phyloP scores from a whole-genome alignment of 2,113 vertebrate genomes.

The Kobus ellipsiprymnus region DNA sequence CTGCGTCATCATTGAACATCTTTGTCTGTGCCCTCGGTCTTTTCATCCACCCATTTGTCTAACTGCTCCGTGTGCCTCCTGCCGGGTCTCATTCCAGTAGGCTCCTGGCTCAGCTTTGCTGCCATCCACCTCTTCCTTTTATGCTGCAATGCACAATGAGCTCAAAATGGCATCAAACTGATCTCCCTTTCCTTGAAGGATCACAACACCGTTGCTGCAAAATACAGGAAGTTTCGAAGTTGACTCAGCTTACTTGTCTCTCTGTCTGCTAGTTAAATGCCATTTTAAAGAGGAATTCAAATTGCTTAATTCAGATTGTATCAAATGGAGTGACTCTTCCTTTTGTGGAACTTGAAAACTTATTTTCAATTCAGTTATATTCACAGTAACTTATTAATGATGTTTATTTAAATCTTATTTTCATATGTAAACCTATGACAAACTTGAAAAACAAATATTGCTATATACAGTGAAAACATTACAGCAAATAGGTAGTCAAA shows the following conservation, averaged over 20 bases:
- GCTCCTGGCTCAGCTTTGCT: constrained; percentile 15
- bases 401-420: neutral
- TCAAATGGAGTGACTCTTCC: neutral
- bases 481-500: neutral
- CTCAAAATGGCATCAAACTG: constrained; percentile 41
- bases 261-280: constrained; percentile 10
- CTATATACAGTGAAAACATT: neutral
- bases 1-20: constrained; percentile 32
- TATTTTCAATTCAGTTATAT: neutral
- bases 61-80: neutral
- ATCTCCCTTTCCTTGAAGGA: constrained; percentile 31
- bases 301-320: neutral
- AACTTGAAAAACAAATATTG: constrained; percentile 6
- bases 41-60: constrained; percentile 53
- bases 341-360: neutral
- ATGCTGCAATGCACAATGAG: constrained; percentile 13
- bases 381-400: neutral
- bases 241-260: constrained; percentile 30
- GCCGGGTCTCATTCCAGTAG: neutral
- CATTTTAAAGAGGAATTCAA: constrained; percentile 8
- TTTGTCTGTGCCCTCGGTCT: neutral
- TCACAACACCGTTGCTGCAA: constrained; percentile 19
- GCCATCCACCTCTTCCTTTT: constrained; percentile 45
- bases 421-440: neutral
- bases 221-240: constrained; percentile 15